These are phyloP conservation scores for Steatornis caripensis DNA, from an alignment of 2,113 vertebrate species.

Conservation along the genomic window DNA sequence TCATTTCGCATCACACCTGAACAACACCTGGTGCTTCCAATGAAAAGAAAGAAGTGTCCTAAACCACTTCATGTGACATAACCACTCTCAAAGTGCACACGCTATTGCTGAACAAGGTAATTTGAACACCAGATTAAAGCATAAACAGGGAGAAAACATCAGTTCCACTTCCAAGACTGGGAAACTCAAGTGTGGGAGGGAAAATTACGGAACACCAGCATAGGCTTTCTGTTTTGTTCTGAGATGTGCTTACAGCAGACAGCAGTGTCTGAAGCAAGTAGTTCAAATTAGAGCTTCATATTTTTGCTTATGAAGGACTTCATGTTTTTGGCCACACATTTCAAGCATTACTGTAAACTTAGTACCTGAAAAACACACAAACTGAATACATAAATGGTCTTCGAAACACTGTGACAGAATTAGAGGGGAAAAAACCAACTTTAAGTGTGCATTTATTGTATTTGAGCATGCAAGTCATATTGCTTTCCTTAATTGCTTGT, in stretches of 20 bases:
- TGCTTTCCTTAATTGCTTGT: not conserved
- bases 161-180: not conserved
- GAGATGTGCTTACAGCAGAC: not conserved
- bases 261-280: not conserved
- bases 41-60: not conserved
- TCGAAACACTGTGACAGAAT: not conserved
- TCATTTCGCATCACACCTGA: not conserved
- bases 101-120: not conserved
- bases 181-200: not conserved
- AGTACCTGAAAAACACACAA: not conserved
- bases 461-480: not conserved
- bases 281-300: not conserved
- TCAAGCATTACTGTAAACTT: not conserved
- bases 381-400: not conserved
- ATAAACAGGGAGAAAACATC: not conserved
- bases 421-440: not conserved
- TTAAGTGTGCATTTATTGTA: not conserved
- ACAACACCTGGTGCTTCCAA: not conserved
- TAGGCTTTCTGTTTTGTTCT: not conserved
- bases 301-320: not conserved
- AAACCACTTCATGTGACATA: no score
- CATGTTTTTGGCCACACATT: not conserved
- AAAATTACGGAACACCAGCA: not conserved
- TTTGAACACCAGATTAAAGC: not conserved
- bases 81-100: not conserved